phyloP scores from a whole-genome alignment of 2,888 invertebrate genomes.

The Drepanosiphum platanoidis region DNA sequence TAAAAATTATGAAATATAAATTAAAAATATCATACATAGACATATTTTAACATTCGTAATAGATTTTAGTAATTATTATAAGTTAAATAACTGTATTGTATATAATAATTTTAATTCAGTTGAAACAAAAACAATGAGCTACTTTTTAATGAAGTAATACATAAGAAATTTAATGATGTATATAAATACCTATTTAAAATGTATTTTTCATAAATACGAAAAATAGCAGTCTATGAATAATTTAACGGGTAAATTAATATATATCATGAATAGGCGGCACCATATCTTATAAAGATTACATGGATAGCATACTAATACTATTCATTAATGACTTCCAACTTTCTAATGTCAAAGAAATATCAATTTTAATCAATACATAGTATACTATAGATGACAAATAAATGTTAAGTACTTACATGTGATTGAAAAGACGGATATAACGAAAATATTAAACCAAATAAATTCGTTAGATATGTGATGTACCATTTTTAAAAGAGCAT shows the following conservation, averaged over 20 bases:
- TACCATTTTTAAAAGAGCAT: conserved; percentile 49
- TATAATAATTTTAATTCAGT: too few species aligned
- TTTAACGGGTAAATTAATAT: neutral
- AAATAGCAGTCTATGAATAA: neutral
- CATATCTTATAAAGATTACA: neutral
- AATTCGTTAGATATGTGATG: neutral
- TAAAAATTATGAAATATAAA: too few species aligned
- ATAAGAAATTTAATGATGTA: too few species aligned
- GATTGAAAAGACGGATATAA: neutral
- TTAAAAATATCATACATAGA: too few species aligned
- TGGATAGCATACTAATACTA: too few species aligned
- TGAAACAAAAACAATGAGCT: too few species aligned
- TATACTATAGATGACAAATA: neutral
- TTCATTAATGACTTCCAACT: neutral
- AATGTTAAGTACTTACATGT: conserved; percentile 28
- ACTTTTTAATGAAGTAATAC: too few species aligned
- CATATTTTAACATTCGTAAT: too few species aligned
- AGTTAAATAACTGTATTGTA: too few species aligned
- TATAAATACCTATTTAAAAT: too few species aligned
- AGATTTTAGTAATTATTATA: too few species aligned
- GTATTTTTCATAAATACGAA: too few species aligned
- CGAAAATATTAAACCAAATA: conserved; percentile 8
- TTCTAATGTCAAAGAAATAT: neutral
- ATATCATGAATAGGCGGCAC: neutral
- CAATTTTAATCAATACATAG: neutral